Evolutionary conservation across 2,888 invertebrate genomes (phyloP).

Genomic region (Lycocerus yunnanus): DNA sequence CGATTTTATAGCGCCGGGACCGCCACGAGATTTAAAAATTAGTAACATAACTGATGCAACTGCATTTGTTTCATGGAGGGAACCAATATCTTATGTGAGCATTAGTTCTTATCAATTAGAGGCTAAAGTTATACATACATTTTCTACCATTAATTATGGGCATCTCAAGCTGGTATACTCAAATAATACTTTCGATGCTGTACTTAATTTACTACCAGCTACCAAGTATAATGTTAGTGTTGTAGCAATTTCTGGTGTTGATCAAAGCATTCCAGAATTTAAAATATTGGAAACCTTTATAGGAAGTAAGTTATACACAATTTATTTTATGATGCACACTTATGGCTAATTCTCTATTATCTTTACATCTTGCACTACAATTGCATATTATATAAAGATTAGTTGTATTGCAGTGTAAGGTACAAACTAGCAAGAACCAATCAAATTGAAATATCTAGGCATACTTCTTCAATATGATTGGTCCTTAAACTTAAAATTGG

Average conservation of each 20-base stretch:
- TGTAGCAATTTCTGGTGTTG: conserved; percentile 65
- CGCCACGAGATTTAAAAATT: conserved; percentile 67
- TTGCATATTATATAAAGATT: too few species aligned
- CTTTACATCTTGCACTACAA: not conserved
- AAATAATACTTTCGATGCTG: conserved; percentile 62
- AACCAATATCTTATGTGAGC: conserved; percentile 60
- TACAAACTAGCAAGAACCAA: too few species aligned
- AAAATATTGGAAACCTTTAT: conserved; percentile 71
- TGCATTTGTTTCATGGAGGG: conserved; percentile 63
- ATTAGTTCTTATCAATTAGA: conserved; percentile 63
- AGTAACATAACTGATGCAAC: conserved; percentile 67
- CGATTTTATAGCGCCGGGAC: conserved; percentile 63
- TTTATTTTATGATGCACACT: not conserved
- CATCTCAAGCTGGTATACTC: conserved; percentile 64
- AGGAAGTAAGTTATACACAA: conserved; percentile 54
- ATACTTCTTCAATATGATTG: too few species aligned
- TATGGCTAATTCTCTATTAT: not conserved
- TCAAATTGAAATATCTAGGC: too few species aligned
- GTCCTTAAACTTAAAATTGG: too few species aligned
- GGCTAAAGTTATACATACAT: conserved; percentile 62
- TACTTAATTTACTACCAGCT: conserved; percentile 72
- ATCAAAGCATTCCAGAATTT: conserved; percentile 63
- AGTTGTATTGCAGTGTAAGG: too few species aligned
- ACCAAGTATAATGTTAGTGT: conserved; percentile 77
- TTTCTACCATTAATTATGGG: conserved; percentile 58